Base-by-base conservation (phyloP, 2,888 invertebrate genomes). In the Papilio protenor region DNA sequence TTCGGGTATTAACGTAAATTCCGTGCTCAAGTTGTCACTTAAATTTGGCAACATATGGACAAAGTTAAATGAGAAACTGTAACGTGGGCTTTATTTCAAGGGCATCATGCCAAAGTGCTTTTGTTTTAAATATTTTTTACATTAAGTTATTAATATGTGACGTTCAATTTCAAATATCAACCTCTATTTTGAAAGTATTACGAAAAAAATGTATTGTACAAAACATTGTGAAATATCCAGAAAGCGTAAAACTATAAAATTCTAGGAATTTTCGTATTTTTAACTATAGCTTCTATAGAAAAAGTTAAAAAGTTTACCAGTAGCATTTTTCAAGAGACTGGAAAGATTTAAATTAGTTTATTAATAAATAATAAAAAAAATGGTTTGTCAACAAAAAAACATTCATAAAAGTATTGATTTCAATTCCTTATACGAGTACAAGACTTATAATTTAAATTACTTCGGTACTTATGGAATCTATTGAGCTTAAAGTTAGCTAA, bases 11-110 rank as follows among this genome's bases (percentile, higher is more conserved):
- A 75, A 52, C 78, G 64, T 78, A 75, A 78, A 78, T 78, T 75
- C 27, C 75, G 72, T 78, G 78, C 72, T 78, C 78, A 78, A 78
- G 78, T 73, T 78, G 78, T 78, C 75, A 72, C 72, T 78, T 78
- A 78, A 78, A 75, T 78, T 78, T 78, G 78, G 78, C 78, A 78
- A 75, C 78, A 78, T 75, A 75, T 78, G 78, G 78, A 78, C 47
- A 75, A 78, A 78, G 78, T 78, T 75, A 72, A 78, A 78, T 78
- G 78, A 75, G 78, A 78, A 66, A 75, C 71, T 75, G 71, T 71
- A 69, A 77, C 55, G 66, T 73, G 77, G 73, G 73, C 55, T 73
- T 77, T 49, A 78, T 78, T 78, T 78, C 64, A 71, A 78, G 78
- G 74, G 75, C 75, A 78, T 49, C 21, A 72, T 75, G 78, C 78